Base-by-base conservation (phyloP, 2,888 invertebrate genomes). In the Aspidapion aeneum region DNA sequence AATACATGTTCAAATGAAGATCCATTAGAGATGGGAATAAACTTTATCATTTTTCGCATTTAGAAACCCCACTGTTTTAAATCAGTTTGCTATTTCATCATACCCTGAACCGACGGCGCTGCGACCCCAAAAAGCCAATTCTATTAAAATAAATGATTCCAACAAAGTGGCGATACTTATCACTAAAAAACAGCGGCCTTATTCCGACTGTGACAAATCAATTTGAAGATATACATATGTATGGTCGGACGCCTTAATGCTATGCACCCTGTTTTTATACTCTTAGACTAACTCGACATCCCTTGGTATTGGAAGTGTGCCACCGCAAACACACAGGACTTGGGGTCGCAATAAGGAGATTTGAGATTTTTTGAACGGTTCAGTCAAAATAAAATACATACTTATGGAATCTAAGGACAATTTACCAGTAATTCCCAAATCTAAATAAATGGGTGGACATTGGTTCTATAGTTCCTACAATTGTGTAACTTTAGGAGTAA, bases 221-320 rank as follows among this genome's bases (percentile, higher is more conserved):
- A 80, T 80, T 80, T 79, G 79, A 78, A 79, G 78, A 80, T 79
- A 80, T 80, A 80, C 79, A 80, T 80, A 80, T 80, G 79, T 80
- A 80, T 80, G 78, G 70, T 69, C 68, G 66, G 69, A 69, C 79
- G 79, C 3, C 35, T 7, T 35, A 35, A 35, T 35, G 35, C 12
- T 80, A 80, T 80, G 76, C 78, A 78, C 79, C 78, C 79, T 35
- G 35, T 12, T 35, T 35, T 35, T 35, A n/a, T n/a, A n/a, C n/a
- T n/a, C n/a, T 60, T 12, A 55, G 58, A 35, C 70, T 66, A 67
- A 67, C 69, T 71, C 72, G 71, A 74, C 74, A 72, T 73, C 74
- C 74, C 73, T 73, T 73, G 73, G 73, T 72, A 71, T 70, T 71
- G 70, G 70, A 73, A 74, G 74, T 72, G 69, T 72, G 72, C 71